Evolutionary conservation across 2,888 invertebrate species (phyloP).

Genomic region (Arge pagana): DNA sequence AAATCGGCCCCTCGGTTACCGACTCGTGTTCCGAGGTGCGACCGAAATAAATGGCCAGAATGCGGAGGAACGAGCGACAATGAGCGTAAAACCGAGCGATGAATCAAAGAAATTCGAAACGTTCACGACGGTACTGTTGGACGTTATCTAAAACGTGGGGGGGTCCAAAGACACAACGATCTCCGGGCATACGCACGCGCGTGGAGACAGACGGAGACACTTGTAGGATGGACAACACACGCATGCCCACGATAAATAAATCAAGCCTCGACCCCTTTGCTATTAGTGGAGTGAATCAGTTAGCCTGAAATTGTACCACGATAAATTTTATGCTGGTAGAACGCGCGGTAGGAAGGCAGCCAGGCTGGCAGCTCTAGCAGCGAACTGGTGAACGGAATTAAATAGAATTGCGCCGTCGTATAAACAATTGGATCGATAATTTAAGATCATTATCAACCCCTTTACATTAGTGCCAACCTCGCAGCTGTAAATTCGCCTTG

Average conservation of each 20-base stretch:
- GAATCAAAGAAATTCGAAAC: conserved; percentile 14
- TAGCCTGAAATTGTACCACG: conserved; percentile 48
- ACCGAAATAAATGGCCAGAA: conserved; percentile 8
- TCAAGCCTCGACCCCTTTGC: conserved; percentile 44
- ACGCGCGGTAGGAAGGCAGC: conserved; percentile 20
- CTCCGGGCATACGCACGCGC: conserved; percentile 14
- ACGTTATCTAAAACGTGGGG: conserved; percentile 23
- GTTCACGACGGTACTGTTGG: conserved; percentile 19
- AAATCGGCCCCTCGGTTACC: too few relatives aligned
- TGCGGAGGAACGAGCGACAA: conserved; percentile 18
- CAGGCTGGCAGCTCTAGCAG: conserved; percentile 4
- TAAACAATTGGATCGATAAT: conserved; percentile 58
- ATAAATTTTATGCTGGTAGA: conserved; percentile 49
- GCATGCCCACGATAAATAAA: conserved; percentile 41
- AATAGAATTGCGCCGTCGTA: conserved; percentile 54
- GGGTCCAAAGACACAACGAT: conserved; percentile 29
- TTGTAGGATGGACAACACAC: conserved; percentile 14
- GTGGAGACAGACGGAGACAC: not conserved
- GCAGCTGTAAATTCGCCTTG: conserved; percentile 46
- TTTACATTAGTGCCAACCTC: conserved; percentile 51
- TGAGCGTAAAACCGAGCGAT: conserved; percentile 13
- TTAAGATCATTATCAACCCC: conserved; percentile 56
- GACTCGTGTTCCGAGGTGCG: too few relatives aligned
- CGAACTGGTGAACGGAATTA: conserved; percentile 42
- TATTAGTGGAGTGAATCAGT: conserved; percentile 51